Evolutionary conservation across 2,113 vertebrate species (phyloP).

Genomic region (Lycocorax pyrrhopterus): DNA sequence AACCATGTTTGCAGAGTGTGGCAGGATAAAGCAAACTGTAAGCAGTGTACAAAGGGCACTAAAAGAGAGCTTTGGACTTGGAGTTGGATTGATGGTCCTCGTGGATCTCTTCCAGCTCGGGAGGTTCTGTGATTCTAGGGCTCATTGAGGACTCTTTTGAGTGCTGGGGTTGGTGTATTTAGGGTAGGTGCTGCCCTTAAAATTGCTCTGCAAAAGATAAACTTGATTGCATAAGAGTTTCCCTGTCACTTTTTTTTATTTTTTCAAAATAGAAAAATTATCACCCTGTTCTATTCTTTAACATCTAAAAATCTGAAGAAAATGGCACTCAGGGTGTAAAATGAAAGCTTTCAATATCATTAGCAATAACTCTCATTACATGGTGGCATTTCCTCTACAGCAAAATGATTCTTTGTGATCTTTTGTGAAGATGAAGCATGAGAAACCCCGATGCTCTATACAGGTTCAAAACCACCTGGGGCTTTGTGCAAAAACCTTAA

Average conservation of each 20-base stretch:
- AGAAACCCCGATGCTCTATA: background rate
- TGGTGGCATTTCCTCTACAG: background rate
- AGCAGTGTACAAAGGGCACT: fast-evolving
- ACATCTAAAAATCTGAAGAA: background rate
- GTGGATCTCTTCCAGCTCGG: background rate
- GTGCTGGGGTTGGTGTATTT: background rate
- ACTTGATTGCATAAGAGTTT: background rate
- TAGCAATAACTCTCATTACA: background rate
- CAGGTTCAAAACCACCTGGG: background rate
- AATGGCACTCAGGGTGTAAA: background rate
- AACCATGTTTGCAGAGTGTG: background rate
- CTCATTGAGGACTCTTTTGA: fast-evolving
- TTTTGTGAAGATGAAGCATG: background rate
- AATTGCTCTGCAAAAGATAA: background rate
- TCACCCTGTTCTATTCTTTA: background rate
- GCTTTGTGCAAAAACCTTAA: background rate
- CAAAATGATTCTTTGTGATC: background rate
- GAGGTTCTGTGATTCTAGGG: background rate
- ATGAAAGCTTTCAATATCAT: background rate
- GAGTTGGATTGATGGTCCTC: background rate
- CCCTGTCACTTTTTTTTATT: background rate
- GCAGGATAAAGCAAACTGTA: background rate
- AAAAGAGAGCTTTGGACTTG: background rate
- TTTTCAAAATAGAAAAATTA: background rate
- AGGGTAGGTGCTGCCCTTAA: background rate